Evolutionary conservation across 2,797 vertebrate species (phyloP).

Genomic region (Steatocranus sp.): DNA sequence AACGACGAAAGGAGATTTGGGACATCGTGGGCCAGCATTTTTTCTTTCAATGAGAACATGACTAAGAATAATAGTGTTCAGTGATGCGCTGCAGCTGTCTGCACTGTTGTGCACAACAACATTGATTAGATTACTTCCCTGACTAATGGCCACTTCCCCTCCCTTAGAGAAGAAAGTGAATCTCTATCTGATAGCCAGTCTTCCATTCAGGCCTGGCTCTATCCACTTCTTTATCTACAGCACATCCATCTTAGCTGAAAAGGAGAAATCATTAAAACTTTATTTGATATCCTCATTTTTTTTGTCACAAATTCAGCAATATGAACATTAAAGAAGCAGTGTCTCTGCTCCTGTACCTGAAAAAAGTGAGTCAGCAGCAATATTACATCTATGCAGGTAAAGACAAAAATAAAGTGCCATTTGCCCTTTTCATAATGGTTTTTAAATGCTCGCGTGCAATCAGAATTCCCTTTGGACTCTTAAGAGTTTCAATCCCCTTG

Average conservation of each 20-base stretch:
- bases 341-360: not conserved
- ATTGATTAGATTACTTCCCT: conserved; percentile 70
- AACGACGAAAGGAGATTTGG: not conserved
- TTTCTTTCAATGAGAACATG: conserved; percentile 49
- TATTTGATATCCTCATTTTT: conserved; percentile 15
- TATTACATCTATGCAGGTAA: not conserved
- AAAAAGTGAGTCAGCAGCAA: not conserved
- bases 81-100: conserved; percentile 57
- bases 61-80: conserved; percentile 68
- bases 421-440: conserved; percentile 9
- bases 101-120: conserved; percentile 63
- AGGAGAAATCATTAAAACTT: conserved; percentile 32
- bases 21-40: not conserved
- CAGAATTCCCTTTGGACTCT: conserved; percentile 24
- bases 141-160: conserved; percentile 71
- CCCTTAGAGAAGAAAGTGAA: conserved; percentile 62
- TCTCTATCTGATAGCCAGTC: conserved; percentile 68
- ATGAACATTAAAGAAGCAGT: not conserved
- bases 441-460: conserved; percentile 30
- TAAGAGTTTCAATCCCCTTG: conserved; percentile 14
- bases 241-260: conserved; percentile 27
- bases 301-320: not conserved
- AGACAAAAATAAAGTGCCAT: not conserved
- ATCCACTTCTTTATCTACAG: conserved; percentile 46
- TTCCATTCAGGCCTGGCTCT: conserved; percentile 47